A percentile compares a stretch with the other conserved stretches of the same genome.
phyloP scores from a whole-genome alignment of 92 coral and sea anemone species.

The Porites lobata region DNA sequence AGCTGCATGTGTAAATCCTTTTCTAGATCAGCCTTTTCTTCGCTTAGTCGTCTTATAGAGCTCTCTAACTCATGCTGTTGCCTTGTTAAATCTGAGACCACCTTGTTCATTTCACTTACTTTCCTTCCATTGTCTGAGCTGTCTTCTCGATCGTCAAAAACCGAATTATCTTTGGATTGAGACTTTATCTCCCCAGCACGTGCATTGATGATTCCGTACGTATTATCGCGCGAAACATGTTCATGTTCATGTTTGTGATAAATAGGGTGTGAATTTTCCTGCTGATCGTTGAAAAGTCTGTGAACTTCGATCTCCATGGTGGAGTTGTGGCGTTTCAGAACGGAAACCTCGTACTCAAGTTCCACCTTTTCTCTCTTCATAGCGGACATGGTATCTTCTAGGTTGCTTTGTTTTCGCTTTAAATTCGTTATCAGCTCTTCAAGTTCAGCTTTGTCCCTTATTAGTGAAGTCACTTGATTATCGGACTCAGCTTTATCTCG shows the following conservation, averaged over 20 bases:
- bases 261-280: conserved; percentile 44
- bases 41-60: conserved; percentile 51
- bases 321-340: conserved; percentile 69
- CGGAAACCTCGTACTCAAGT: conserved; percentile 78
- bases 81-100: conserved; percentile 53
- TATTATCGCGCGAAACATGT: conserved; percentile 26
- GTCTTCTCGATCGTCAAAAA: neutral
- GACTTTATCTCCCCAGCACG: conserved; percentile 10
- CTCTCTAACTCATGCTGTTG: conserved; percentile 61
- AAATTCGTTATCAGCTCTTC: conserved; percentile 75
- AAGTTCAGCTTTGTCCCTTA: conserved; percentile 73
- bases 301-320: conserved; percentile 70
- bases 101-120: conserved; percentile 8
- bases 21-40: conserved; percentile 63
- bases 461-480: conserved; percentile 74
- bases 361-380: conserved; percentile 84
- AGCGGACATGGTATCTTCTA: conserved; percentile 85
- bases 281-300: conserved; percentile 34
- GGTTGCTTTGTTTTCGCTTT: conserved; percentile 69
- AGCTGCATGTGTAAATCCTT: conserved; percentile 40
- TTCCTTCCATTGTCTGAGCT: neutral
- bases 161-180: neutral
- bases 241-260: conserved; percentile 42
- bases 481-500: conserved; percentile 93
- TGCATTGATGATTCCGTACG: conserved; percentile 1